Percentiles rank a stretch among this genome's conserved stretches.
Conservation (phyloP, 2,797 vertebrate species). For the Morelia viridis region DNA sequence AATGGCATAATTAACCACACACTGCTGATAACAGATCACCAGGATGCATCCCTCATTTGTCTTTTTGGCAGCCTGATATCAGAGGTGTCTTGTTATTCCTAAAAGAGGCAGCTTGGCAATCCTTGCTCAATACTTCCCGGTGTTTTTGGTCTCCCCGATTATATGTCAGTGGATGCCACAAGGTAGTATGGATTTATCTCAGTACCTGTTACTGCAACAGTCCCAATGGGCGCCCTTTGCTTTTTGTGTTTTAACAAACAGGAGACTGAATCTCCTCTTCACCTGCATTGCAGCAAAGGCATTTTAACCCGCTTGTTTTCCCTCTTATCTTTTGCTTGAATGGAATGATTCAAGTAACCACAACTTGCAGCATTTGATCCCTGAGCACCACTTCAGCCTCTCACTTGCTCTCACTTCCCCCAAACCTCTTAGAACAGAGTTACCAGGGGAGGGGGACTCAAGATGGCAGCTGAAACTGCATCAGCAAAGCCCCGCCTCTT, state of each 20-base stretch:
- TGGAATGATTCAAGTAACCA: not conserved
- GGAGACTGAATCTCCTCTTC: not conserved
- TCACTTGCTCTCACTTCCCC: not conserved
- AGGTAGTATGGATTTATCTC: not conserved
- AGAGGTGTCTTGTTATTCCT: not conserved
- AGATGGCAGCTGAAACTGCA: not conserved
- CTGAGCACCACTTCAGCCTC: not conserved
- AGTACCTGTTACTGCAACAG: not conserved
- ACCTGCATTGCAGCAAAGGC: slow-evolving; percentile 8
- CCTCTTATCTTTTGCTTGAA: not conserved
- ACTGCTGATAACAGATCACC: not conserved
- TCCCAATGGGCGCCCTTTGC: not conserved
- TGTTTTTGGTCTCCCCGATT: not conserved
- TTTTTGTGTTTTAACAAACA: not conserved
- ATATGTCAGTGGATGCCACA: not conserved
- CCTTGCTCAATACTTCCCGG: not conserved
- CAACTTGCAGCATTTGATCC: not conserved
- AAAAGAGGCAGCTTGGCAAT: not conserved
- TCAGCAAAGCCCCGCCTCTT: not conserved
- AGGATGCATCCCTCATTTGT: not conserved
- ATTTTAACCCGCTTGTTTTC: not conserved
- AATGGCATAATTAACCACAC: not conserved
- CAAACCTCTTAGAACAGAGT: not conserved
- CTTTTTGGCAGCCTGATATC: slow-evolving; percentile 20
- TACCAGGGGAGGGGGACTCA: not conserved